Evolutionary conservation across 2,113 vertebrate genomes (phyloP).

Genomic region (Mustela nigripes): DNA sequence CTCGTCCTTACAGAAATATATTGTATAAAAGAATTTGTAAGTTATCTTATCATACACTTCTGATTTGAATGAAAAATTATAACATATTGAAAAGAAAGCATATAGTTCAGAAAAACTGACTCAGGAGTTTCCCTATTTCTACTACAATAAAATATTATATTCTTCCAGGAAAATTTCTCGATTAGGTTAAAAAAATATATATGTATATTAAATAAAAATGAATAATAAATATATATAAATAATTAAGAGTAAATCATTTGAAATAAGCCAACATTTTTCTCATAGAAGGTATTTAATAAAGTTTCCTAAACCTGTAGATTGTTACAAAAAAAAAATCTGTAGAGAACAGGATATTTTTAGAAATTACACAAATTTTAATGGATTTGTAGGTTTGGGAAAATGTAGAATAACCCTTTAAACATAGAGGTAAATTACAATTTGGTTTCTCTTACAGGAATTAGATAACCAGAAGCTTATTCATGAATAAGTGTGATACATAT

Average conservation of each 20-base stretch:
- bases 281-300: neutral
- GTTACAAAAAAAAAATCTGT: neutral
- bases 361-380: conserved; percentile 2
- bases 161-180: neutral
- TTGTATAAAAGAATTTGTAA: neutral
- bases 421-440: neutral
- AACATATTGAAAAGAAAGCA: neutral
- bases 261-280: neutral
- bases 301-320: neutral
- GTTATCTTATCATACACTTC: neutral
- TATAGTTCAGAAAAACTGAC: neutral
- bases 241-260: neutral
- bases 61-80: neutral
- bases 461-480: neutral
- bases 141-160: neutral
- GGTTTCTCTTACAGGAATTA: neutral
- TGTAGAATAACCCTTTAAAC: neutral
- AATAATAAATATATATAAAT: too few species aligned
- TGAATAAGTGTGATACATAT: neutral
- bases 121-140: neutral
- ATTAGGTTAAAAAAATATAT: neutral
- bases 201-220: too few species aligned
- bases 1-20: neutral
- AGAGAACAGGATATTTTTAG: neutral
- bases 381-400: neutral